Evolutionary conservation across 1,140 invertebrate genomes (phyloP).

Genomic region (Micrasema minimum): DNA sequence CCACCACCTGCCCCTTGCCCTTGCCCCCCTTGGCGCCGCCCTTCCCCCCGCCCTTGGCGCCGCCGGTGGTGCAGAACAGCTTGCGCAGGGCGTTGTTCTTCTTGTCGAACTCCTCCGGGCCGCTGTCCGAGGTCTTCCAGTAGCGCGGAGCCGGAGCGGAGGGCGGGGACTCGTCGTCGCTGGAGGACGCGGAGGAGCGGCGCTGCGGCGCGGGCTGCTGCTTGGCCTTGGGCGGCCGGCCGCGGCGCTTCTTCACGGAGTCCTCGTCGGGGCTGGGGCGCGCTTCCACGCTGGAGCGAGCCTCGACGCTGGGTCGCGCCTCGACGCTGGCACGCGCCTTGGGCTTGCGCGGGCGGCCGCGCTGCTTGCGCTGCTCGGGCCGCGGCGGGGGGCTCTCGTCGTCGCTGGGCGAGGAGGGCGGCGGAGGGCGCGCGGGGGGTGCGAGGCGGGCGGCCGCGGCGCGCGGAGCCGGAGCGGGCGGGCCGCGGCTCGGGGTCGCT

Average conservation of each 20-base stretch:
- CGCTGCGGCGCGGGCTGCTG: conserved; percentile 54
- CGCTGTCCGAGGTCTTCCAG: conserved; percentile 42
- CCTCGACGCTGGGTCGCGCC: conserved; percentile 54
- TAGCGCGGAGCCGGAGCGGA: conserved; percentile 24
- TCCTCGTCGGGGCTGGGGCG: conserved; percentile 41
- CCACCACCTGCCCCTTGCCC: conserved; percentile 71
- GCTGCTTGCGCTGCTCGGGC: conserved; percentile 33
- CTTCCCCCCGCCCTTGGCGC: conserved; percentile 68
- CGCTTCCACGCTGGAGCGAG: conserved; percentile 53
- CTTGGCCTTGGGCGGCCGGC: conserved; percentile 60
- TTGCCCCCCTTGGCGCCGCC: conserved; percentile 73
- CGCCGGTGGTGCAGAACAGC: conserved; percentile 67
- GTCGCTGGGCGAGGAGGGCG: conserved; percentile 47
- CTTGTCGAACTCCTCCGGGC: conserved; percentile 60
- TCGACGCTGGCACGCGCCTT: conserved; percentile 27
- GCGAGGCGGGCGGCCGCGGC: conserved; percentile 14
- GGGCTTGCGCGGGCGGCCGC: conserved; percentile 42
- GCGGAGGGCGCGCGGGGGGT: conserved; percentile 36
- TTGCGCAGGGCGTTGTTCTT: conserved; percentile 71
- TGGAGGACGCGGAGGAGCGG: conserved; percentile 57
- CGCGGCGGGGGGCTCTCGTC: conserved; percentile 46
- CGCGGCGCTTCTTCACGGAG: conserved; percentile 53
- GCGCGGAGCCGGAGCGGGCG: conserved; percentile 24
- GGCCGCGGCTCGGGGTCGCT: conserved; percentile 1
- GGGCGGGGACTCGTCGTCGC: conserved; percentile 59